Base-by-base conservation (phyloP, 2,797 vertebrate species). In the Cyprinella venusta region DNA sequence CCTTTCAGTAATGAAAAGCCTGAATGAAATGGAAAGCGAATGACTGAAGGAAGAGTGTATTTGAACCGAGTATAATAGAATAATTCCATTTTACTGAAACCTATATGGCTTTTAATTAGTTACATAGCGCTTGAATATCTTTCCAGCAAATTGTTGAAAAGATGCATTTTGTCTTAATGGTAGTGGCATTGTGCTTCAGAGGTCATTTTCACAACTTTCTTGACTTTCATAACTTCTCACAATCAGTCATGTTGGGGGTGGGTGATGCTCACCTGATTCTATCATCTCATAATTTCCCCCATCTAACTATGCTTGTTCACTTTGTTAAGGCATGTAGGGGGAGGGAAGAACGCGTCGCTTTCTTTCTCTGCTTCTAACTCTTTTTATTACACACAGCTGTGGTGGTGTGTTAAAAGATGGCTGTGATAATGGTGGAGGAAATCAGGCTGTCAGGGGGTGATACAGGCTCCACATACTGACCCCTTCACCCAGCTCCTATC, bases 311-410 rank as follows among this genome's bases (percentile, higher is more conserved):
- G 5, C 24, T 68, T 68, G 38, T 76, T 82, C 68, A 63, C 63
- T 72, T 81, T 81, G 68, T 56, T 68, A 76, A 82, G 48, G 50
- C 33, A 82, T 68, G 63, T 33, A 33, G 81, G 24, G 71, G 72
- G 72, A 68, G 33, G 33, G 50, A 68, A 45, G 68, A 26, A 18
- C 3, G 19, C 89, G 90, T 94, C 3, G 15, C 89, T 91, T 94
- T 93, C 94, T 69, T 78, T 63, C 61, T 71, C 8, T 59, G 19
- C n/a, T 64, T 71, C 67, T 72, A 18, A 10, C 54, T 52, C 30
- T 59, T 74, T 82, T 94, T 94, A 95, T 96, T 92, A 93, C 92
- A 94, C 94, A 96, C 97, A 98, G 97, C 96, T 97, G 97, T 95
- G 90, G 90, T 91, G 94, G 95, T 93, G 96, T 97, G 96, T 95